Conservation (phyloP, 2,113 vertebrate genomes). For the Leptosomus discolor region DNA sequence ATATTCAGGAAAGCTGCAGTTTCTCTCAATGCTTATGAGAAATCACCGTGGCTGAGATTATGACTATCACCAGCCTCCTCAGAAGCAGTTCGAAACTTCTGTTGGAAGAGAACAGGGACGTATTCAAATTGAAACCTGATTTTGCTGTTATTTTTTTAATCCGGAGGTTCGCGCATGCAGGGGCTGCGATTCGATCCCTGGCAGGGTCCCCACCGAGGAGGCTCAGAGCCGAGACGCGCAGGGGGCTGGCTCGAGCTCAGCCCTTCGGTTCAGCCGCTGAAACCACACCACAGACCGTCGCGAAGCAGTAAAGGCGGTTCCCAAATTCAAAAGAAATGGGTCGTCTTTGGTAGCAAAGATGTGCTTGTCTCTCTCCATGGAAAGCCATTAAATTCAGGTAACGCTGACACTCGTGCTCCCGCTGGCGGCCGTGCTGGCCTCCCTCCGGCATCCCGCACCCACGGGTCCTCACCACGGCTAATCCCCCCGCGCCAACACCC, state of each 20-base stretch:
- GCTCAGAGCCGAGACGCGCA: not conserved
- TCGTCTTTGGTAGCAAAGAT: not conserved
- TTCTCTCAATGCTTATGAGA: constrained; percentile 25
- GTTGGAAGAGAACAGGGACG: not conserved
- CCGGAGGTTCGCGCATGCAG: not conserved
- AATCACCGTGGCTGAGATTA: constrained; percentile 33
- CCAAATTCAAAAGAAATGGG: not conserved
- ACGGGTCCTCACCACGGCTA: not conserved
- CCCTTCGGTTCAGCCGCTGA: not conserved
- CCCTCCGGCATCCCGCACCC: not conserved
- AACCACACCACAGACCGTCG: not conserved
- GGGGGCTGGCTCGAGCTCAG: not conserved
- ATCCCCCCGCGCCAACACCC: not conserved
- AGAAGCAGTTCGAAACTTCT: constrained; percentile 39
- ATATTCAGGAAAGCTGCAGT: constrained; percentile 39
- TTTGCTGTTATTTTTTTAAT: not conserved
- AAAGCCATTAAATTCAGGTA: constrained; percentile 25
- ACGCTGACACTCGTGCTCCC: not conserved
- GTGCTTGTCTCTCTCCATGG: not conserved
- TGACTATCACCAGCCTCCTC: constrained; percentile 37
- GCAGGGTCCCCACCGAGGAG: not conserved
- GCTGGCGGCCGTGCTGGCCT: not conserved
- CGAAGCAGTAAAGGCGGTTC: not conserved
- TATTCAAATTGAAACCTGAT: constrained; percentile 9
- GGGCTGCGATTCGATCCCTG: not conserved